A percentile compares a stretch with the other conserved stretches of the same genome.
Evolutionary conservation across 2,888 invertebrate genomes (phyloP).

Genomic region (Steinernema hermaphroditum): DNA sequence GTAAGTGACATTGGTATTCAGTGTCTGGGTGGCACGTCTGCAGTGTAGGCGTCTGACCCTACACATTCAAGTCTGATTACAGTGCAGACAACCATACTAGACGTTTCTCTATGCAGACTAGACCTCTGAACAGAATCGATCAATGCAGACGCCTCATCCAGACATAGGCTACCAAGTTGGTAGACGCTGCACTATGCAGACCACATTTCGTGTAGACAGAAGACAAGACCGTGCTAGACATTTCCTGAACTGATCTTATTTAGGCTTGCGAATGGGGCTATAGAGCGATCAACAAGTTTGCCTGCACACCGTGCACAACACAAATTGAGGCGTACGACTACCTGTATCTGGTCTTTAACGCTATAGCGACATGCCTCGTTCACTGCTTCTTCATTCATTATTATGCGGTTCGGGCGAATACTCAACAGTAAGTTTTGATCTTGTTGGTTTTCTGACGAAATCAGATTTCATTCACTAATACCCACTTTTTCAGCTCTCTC

Average conservation of each 20-base stretch:
- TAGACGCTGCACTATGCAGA: not conserved
- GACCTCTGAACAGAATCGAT: too few relatives aligned
- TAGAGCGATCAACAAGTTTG: conserved; percentile 39
- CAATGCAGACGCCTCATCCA: too few relatives aligned
- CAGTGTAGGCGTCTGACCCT: not conserved
- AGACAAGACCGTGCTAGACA: too few relatives aligned
- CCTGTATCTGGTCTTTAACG: conserved; percentile 82
- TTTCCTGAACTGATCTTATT: not conserved
- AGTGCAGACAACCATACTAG: too few relatives aligned
- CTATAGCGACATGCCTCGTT: conserved; percentile 80
- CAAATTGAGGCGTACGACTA: conserved; percentile 57
- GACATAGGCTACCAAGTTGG: too few relatives aligned
- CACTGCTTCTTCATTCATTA: conserved; percentile 88
- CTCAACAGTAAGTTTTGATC: conserved; percentile 23
- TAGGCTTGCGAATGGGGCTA: conserved; percentile 57
- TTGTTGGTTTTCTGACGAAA: conserved; percentile 67
- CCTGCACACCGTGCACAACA: conserved; percentile 49
- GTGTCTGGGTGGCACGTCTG: not conserved
- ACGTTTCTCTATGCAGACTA: too few relatives aligned
- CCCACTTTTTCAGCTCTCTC: not conserved
- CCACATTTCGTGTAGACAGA: not conserved
- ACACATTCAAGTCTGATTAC: too few relatives aligned
- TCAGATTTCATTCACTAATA: not conserved
- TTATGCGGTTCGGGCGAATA: conserved; percentile 32
- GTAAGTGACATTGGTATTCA: not conserved